These are phyloP conservation scores for Geotrypetes seraphini DNA, from an alignment of 2,797 vertebrate species.

Conservation along the genomic window DNA sequence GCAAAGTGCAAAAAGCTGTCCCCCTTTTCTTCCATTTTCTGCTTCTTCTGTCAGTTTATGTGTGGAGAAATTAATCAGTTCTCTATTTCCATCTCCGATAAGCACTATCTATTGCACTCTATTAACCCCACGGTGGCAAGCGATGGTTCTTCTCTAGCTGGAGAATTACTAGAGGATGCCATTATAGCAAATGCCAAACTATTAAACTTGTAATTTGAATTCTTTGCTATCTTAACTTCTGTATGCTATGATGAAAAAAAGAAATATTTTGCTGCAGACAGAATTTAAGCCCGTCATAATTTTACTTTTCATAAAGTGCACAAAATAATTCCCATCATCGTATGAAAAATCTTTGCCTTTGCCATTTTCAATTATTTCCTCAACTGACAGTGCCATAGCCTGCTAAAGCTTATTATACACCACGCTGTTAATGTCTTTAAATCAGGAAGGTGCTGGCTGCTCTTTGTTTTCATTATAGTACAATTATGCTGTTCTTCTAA, in stretches of 20 bases:
- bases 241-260: constrained; percentile 44
- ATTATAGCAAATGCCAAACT: constrained; percentile 62
- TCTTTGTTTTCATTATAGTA: constrained; percentile 33
- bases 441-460: constrained; percentile 27
- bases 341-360: constrained; percentile 35
- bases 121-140: constrained; percentile 56
- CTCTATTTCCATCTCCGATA: constrained; percentile 48
- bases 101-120: constrained; percentile 56
- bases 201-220: constrained; percentile 62
- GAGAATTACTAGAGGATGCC: constrained; percentile 55
- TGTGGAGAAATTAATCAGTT: constrained; percentile 47
- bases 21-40: constrained; percentile 24
- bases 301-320: constrained; percentile 47
- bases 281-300: constrained; percentile 41
- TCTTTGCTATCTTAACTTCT: constrained; percentile 43
- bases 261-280: constrained; percentile 41
- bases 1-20: background rate
- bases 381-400: constrained; percentile 53
- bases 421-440: constrained; percentile 45
- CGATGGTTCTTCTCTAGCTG: constrained; percentile 54
- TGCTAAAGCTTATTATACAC: constrained; percentile 44
- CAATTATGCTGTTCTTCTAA: constrained; percentile 49
- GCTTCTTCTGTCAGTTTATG: constrained; percentile 43
- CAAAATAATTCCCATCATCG: constrained; percentile 37
- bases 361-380: constrained; percentile 57